Evolutionary conservation across 2,888 invertebrate genomes (phyloP), one percentile per base, ranked within the genome.

Genomic region (Polyploca ridens): DNA sequence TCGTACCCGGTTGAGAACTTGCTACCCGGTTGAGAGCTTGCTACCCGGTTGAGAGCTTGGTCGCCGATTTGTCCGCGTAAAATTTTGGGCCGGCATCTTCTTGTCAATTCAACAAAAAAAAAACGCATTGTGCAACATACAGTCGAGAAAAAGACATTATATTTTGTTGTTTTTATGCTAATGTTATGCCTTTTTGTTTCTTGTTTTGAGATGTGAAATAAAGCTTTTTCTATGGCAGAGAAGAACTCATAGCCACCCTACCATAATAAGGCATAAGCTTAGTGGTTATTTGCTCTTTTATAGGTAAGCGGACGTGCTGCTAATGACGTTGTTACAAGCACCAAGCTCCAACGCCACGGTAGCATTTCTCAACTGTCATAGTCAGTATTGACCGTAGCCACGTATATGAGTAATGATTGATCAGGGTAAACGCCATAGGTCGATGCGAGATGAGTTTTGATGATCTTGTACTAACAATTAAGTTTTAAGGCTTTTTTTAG

Each of bases 281-380:
- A 88, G 81, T 85, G 84, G 83, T 85, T 82, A 88, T 91, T 90
- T 86, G 86, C 85, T 86, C 86, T 87, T 85, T 81, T 86, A 80
- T 77, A 78, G 75, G 79, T 81, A 79, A 82, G 80, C 84, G 76
- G 66, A 71, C 75, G 70, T 64, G 46, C 66, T 67, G 14, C 87
- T 91, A 91, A 91, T 91, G 90, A 92, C 84, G 88, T 86, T 87
- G 89, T 89, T 84, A 82, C 78, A n/a, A 46, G 71, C 70, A 65
- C 66, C 65, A 7, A 19, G 54, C 69, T 62, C 63, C 65, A 62
- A 57, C 58, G 69, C 69, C 71, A 83, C 91, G 76, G 91, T 91
- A 92, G 91, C 91, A 77, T 88, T 86, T 88, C 87, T 89, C 85
- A 85, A 73, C 87, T 86, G 90, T 89, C 90, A 85, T 79, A 77